Conservation (phyloP, 2,797 vertebrate genomes). For the Melanotaenia maccullochi region DNA sequence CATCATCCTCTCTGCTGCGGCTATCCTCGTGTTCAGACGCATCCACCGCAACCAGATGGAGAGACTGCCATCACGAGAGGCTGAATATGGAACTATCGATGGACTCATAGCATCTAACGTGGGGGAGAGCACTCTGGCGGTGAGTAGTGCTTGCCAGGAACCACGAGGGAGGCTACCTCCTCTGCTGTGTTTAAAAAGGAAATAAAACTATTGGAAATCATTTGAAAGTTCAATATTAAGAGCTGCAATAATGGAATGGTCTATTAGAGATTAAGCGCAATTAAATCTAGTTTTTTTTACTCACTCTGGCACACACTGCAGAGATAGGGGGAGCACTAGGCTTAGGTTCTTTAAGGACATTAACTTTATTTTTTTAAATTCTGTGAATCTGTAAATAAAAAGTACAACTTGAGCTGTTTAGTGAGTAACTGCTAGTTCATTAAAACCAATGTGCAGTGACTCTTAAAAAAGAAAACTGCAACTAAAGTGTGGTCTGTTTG, state of each 20-base stretch:
- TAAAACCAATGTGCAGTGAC: background rate
- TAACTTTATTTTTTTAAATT: background rate
- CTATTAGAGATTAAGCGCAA: background rate
- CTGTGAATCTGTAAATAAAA: background rate
- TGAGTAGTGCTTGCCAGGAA: slow-evolving; percentile 77
- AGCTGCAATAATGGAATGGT: slow-evolving; percentile 4
- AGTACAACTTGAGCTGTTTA: background rate
- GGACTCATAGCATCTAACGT: slow-evolving; percentile 98
- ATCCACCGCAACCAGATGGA: slow-evolving; percentile 93
- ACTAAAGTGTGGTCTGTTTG: background rate
- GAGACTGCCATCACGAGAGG: slow-evolving; percentile 91
- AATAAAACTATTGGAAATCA: slow-evolving; percentile 1
- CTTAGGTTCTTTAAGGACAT: background rate
- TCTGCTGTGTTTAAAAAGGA: background rate
- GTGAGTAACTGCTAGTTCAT: background rate
- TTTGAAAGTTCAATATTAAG: background rate
- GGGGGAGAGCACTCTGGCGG: slow-evolving; percentile 96
- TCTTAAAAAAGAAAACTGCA: background rate
- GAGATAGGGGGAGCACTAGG: background rate
- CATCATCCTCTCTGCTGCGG: slow-evolving; percentile 87
- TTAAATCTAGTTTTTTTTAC: slow-evolving; percentile 1
- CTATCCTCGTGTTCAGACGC: slow-evolving; percentile 89
- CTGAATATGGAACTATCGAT: slow-evolving; percentile 95
- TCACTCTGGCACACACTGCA: background rate
- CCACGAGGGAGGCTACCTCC: background rate